Base-by-base conservation (phyloP, 2,888 invertebrate genomes). In the Conistra vaccinii region DNA sequence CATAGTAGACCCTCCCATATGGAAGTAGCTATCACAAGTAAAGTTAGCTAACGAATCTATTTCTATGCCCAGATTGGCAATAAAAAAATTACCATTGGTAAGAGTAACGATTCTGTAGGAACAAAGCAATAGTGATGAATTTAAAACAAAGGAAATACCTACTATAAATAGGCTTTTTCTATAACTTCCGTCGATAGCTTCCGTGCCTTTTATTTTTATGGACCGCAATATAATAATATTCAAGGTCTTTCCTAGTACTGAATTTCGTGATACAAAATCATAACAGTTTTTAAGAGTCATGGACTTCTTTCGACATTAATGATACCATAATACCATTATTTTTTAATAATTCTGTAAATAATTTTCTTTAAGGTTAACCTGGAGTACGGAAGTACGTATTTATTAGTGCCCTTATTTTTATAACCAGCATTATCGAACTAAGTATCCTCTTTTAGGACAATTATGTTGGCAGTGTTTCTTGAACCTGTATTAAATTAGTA, bases 261-360 rank as follows among this genome's bases (percentile, higher is more conserved):
- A 61, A 45, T 73, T 20, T 65, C 87, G 75, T 87, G 87, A 58
- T 69, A 51, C 39, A 62, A 61, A 61, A 74, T 17, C 63, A 61
- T 85, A 77, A 84, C 55, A 62, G 35, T 51, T 29, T 72, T 26
- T 10, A 26, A 61, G 48, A 63, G 1, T 32, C 62, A 71, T 71
- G 12, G 20, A 39, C 2, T 29, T 42, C n/a, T 58, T 42, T 32
- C 26, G 1, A 58, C 32, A 51, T 69, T 12, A 57, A 69, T 69
- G 78, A 61, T 65, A 39, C 32, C 42, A 45, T 14, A 14, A n/a
- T 62, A 45, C 10, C 17, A 35, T 60, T 45, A 39, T 20, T 63
- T 55, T 72, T 48, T 26, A 35, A 68, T 69, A 60, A 42, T 45
- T 14, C 14, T 12, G 26, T 45, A n/a, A 45, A 72, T 45, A 32